Evolutionary conservation across 2,113 vertebrate species (phyloP).

Genomic region (Cyrtonyx montezumae): DNA sequence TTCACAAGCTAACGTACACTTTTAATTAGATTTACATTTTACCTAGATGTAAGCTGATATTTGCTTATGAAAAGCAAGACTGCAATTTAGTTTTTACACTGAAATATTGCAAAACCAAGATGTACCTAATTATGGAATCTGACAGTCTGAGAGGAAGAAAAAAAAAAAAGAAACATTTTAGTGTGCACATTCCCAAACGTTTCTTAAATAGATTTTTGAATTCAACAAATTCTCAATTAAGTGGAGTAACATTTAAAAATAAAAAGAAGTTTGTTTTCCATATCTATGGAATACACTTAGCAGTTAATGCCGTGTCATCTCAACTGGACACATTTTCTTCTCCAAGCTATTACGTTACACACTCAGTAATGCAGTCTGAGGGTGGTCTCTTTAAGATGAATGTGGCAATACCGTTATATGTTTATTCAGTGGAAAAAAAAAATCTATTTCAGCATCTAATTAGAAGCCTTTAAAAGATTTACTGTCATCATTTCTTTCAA

Average conservation of each 20-base stretch:
- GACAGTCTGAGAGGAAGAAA: background rate
- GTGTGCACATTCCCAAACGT: background rate
- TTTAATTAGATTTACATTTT: slow-evolving; percentile 16
- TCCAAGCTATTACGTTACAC: slow-evolving; percentile 58
- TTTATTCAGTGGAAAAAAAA: slow-evolving; percentile 75
- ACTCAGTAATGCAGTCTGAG: slow-evolving; percentile 59
- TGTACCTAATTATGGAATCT: background rate
- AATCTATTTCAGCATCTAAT: slow-evolving; percentile 74
- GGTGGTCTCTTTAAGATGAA: slow-evolving; percentile 77
- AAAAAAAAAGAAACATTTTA: background rate
- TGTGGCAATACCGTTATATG: slow-evolving; percentile 63
- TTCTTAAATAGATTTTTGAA: background rate
- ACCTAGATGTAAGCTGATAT: background rate
- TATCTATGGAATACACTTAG: slow-evolving; percentile 7
- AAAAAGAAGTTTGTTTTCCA: background rate
- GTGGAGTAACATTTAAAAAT: background rate
- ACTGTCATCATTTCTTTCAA: slow-evolving; percentile 53
- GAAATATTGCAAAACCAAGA: background rate
- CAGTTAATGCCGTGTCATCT: slow-evolving; percentile 40
- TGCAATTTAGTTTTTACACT: background rate
- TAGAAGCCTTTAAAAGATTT: slow-evolving; percentile 74
- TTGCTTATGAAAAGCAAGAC: background rate
- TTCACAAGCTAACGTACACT: background rate
- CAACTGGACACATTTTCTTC: slow-evolving; percentile 50
- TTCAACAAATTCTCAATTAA: background rate